phyloP scores from a whole-genome alignment of 2,113 vertebrate genomes.

The Ginglymostoma cirratum region DNA sequence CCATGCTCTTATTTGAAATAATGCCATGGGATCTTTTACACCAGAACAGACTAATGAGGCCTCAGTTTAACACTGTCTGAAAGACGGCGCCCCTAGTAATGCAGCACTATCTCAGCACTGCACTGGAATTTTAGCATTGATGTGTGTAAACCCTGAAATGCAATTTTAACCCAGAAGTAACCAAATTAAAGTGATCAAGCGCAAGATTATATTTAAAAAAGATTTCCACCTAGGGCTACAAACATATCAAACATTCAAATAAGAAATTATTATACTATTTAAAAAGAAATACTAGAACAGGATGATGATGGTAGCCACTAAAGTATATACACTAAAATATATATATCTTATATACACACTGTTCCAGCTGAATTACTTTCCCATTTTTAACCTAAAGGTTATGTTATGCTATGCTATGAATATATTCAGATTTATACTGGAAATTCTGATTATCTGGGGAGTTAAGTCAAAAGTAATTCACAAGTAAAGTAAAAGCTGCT shows the following conservation, averaged over 20 bases:
- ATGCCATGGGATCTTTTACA: too few species aligned
- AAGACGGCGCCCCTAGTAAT: not conserved
- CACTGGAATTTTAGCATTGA: not conserved
- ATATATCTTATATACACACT: not conserved
- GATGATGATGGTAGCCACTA: not conserved
- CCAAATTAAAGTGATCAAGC: not conserved
- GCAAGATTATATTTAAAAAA: not conserved
- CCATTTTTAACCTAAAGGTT: not conserved
- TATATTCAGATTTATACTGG: not conserved
- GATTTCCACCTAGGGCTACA: not conserved
- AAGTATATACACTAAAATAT: too few species aligned
- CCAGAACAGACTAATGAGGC: not conserved
- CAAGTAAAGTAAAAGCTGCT: not conserved
- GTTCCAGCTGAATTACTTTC: not conserved
- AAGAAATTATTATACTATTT: not conserved
- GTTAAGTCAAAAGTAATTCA: not conserved
- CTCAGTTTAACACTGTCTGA: not conserved
- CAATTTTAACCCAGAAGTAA: not conserved
- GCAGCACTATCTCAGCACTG: not conserved
- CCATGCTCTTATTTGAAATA: too few species aligned
- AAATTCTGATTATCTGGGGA: not conserved
- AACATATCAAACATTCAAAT: not conserved
- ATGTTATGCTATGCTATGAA: too few species aligned
- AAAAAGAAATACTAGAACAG: not conserved
- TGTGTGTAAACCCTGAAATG: not conserved